phyloP scores from a whole-genome alignment of 2,113 vertebrate genomes.

The Casuarius casuarius region DNA sequence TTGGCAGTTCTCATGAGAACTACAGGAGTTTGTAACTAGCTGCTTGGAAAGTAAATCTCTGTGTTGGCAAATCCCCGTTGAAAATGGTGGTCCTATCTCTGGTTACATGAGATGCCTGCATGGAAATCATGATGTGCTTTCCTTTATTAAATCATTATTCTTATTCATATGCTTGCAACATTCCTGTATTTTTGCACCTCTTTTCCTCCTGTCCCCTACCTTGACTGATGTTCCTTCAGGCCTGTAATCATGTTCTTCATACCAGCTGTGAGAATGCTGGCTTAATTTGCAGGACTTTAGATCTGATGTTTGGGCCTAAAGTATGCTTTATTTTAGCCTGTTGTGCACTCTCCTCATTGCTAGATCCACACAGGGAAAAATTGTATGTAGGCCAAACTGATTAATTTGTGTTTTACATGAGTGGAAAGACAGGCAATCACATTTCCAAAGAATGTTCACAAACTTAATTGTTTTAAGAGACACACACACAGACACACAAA shows the following conservation, averaged over 20 bases:
- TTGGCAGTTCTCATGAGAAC: not conserved
- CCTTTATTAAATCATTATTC: not conserved
- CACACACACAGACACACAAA: no score
- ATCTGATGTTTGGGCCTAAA: not conserved
- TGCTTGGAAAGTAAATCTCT: not conserved
- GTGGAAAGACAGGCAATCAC: not conserved
- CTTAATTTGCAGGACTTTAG: not conserved
- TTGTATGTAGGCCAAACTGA: not conserved
- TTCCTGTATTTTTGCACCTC: not conserved
- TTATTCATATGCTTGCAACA: not conserved
- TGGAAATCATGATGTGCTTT: not conserved
- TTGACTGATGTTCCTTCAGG: not conserved
- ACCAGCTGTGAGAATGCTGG: not conserved
- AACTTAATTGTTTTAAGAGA: not conserved
- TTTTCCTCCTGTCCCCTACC: not conserved
- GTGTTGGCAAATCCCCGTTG: not conserved
- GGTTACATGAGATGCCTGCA: not conserved
- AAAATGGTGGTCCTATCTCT: not conserved
- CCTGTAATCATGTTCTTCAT: not conserved
- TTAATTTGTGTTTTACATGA: not conserved
- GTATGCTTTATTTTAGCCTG: not conserved
- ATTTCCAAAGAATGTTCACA: not conserved
- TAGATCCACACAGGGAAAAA: not conserved
- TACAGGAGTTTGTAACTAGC: not conserved
- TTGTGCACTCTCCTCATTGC: rapidly evolving